A percentile compares a stretch with the other conserved stretches of the same genome.
Evolutionary conservation across 2,888 invertebrate genomes (phyloP).

Genomic region (Drosophila merina): DNA sequence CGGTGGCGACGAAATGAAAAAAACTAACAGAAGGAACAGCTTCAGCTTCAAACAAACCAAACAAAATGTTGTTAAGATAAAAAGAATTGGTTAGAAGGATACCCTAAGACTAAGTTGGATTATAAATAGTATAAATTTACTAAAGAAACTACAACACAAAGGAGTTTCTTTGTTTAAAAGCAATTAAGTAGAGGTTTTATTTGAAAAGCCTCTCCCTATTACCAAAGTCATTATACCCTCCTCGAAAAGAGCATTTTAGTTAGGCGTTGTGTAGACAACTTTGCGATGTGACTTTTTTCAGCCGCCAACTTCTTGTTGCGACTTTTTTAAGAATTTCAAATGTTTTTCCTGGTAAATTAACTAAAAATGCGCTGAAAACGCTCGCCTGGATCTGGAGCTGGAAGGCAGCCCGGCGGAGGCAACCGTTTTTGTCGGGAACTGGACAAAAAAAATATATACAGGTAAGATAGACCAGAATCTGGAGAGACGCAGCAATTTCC

Average conservation of each 20-base stretch:
- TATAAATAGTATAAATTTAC: not conserved
- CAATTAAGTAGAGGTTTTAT: too few relatives aligned
- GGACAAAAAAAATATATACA: slow-evolving; percentile 48
- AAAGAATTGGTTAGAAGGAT: not conserved
- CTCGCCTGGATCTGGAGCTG: slow-evolving; percentile 31
- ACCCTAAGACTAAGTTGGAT: not conserved
- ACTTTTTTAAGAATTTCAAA: slow-evolving; percentile 82
- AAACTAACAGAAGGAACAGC: slow-evolving; percentile 45
- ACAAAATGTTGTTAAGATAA: slow-evolving; percentile 1
- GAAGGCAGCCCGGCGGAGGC: slow-evolving; percentile 40
- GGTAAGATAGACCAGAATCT: slow-evolving; percentile 48
- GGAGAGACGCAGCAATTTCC: slow-evolving; percentile 76
- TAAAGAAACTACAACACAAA: too few relatives aligned
- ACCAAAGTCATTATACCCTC: not conserved
- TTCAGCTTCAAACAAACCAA: slow-evolving; percentile 35
- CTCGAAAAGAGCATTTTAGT: slow-evolving; percentile 42
- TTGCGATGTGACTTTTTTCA: slow-evolving; percentile 57
- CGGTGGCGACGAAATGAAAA: slow-evolving; percentile 68
- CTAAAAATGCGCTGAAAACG: slow-evolving; percentile 83
- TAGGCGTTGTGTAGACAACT: slow-evolving; percentile 49
- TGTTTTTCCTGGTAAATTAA: slow-evolving; percentile 83
- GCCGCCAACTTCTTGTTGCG: slow-evolving; percentile 64
- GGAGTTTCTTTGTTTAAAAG: too few relatives aligned
- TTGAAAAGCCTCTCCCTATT: too few relatives aligned
- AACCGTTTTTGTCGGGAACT: slow-evolving; percentile 63